These are phyloP conservation scores for Melangyna quadrimaculata DNA, from an alignment of 2,888 invertebrate species.

Conservation along the genomic window DNA sequence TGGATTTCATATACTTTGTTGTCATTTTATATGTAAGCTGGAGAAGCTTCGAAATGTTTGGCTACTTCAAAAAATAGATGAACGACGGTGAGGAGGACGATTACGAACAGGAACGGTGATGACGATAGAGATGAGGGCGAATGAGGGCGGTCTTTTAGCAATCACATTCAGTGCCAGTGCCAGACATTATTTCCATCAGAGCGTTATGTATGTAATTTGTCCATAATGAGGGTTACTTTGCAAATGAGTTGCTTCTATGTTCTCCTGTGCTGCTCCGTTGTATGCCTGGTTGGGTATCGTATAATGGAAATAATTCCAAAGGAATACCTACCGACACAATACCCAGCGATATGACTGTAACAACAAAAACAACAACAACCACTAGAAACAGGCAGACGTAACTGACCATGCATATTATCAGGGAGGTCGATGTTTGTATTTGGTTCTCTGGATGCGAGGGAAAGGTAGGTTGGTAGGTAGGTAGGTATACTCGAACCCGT, in stretches of 20 bases:
- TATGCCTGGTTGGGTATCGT: neutral
- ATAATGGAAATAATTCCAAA: conserved; percentile 13
- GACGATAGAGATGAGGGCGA: neutral
- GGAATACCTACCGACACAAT: neutral
- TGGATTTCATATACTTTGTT: conserved; percentile 26
- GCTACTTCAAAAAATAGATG: neutral
- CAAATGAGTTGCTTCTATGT: conserved; percentile 17
- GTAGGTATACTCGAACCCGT: neutral
- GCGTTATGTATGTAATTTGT: conserved; percentile 46
- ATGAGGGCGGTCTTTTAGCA: neutral
- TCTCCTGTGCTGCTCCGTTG: neutral
- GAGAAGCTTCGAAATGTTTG: neutral
- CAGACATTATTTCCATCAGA: conserved; percentile 26
- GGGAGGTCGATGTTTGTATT: conserved; percentile 7
- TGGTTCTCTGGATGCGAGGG: neutral
- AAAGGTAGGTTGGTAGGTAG: neutral
- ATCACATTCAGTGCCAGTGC: neutral
- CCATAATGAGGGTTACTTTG: conserved; percentile 28
- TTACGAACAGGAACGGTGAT: neutral
- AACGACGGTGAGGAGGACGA: neutral
- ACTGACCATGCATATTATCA: conserved; percentile 59
- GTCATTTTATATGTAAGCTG: conserved; percentile 17
- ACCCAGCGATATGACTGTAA: neutral
- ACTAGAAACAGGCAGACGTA: conserved; percentile 5
- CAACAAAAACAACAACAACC: neutral